A percentile compares a stretch with the other conserved stretches of the same genome.
Evolutionary conservation across 2,888 invertebrate genomes (phyloP).

Genomic region (Tortrix viridana): DNA sequence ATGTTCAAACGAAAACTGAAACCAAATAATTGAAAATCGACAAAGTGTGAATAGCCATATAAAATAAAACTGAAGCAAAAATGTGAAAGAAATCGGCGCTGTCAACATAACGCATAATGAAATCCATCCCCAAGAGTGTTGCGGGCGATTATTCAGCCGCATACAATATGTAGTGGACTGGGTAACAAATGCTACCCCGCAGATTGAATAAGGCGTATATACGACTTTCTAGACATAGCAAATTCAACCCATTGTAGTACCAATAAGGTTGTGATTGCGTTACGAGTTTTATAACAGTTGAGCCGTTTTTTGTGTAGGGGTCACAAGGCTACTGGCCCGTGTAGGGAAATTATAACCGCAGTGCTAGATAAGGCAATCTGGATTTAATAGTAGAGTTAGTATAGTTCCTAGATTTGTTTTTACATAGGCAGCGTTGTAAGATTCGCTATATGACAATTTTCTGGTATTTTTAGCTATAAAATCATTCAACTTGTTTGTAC

Average conservation of each 20-base stretch:
- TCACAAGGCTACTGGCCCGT: constrained; percentile 47
- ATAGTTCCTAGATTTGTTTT: neutral
- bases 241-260: too few relatives aligned
- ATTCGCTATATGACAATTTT: too few relatives aligned
- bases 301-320: too few relatives aligned
- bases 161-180: constrained; percentile 76
- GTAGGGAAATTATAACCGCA: constrained; percentile 50
- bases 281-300: too few relatives aligned
- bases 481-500: too few relatives aligned
- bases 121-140: constrained; percentile 81
- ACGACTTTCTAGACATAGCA: too few relatives aligned
- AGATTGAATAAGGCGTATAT: too few relatives aligned
- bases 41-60: constrained; percentile 13
- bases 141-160: constrained; percentile 78
- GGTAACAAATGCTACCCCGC: constrained; percentile 66
- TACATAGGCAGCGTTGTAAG: too few relatives aligned
- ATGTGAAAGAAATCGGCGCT: constrained; percentile 68
- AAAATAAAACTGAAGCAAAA: constrained; percentile 58
- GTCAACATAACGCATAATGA: constrained; percentile 76
- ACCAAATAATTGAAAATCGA: neutral
- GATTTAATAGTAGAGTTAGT: neutral
- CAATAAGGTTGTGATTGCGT: too few relatives aligned
- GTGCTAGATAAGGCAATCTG: constrained; percentile 48
- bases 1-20: neutral
- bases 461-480: too few relatives aligned